Evolutionary conservation across 2,797 vertebrate genomes (phyloP).

Genomic region (Pteronotus mesoamericanus): DNA sequence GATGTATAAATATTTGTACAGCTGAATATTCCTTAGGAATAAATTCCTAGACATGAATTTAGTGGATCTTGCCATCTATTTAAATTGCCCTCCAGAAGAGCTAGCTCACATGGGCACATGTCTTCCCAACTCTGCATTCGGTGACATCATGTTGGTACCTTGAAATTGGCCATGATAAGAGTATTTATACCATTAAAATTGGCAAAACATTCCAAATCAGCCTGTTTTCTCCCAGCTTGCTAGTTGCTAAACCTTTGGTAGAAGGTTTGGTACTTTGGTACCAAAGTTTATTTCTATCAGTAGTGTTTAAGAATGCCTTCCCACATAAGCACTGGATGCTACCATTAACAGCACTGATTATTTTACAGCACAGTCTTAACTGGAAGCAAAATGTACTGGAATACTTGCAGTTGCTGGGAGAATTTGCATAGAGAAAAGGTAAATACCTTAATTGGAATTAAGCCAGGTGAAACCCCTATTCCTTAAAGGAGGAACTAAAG

Average conservation of each 20-base stretch:
- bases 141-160: too few relatives aligned
- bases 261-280: too few relatives aligned
- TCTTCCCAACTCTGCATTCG: neutral
- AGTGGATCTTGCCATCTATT: neutral
- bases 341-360: neutral
- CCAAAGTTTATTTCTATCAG: neutral
- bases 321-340: neutral
- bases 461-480: constrained; percentile 17
- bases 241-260: neutral
- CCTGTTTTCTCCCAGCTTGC: neutral
- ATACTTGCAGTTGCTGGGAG: neutral
- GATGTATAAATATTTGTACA: neutral
- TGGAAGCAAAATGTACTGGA: constrained; percentile 2
- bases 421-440: constrained; percentile 28
- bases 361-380: neutral
- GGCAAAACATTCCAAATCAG: neutral
- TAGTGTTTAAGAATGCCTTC: neutral
- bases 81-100: neutral
- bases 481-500: constrained; percentile 45
- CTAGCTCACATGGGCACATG: too few relatives aligned
- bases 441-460: constrained; percentile 48
- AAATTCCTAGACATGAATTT: neutral
- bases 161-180: neutral
- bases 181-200: neutral
- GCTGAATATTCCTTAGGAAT: neutral